A percentile compares a stretch with the other conserved stretches of the same genome.
These are phyloP conservation scores for Rhea pennata DNA, from an alignment of 2,113 vertebrate species.

Conservation along the genomic window DNA sequence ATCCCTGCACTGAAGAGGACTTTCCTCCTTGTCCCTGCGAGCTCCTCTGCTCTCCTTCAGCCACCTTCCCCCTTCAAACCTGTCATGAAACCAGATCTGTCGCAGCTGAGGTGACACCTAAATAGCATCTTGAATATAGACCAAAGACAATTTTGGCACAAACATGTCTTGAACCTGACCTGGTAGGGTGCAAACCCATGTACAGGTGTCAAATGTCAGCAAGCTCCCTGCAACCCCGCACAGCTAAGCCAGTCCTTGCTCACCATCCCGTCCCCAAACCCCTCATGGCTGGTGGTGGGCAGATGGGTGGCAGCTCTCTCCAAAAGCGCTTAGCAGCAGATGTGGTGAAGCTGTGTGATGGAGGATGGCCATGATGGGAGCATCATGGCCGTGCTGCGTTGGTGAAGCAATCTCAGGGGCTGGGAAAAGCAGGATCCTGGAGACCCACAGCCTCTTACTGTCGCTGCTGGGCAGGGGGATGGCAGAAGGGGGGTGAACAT, in stretches of 20 bases:
- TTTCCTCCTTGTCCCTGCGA: not conserved
- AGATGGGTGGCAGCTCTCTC: not conserved
- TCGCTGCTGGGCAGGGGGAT: not conserved
- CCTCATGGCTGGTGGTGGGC: rapidly evolving
- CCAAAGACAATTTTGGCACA: not conserved
- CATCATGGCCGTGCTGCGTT: not conserved
- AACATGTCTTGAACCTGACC: not conserved
- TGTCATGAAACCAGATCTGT: not conserved
- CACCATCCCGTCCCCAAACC: rapidly evolving
- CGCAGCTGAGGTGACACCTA: not conserved
- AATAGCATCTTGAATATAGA: not conserved
- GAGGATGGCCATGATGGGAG: not conserved
- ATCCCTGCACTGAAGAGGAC: not conserved
- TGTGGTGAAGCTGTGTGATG: rapidly evolving
- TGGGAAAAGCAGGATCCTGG: not conserved
- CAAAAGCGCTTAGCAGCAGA: not conserved
- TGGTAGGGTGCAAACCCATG: not conserved
- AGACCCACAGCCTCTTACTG: not conserved
- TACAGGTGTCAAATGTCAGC: rapidly evolving
- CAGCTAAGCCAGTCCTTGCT: not conserved
- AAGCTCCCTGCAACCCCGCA: not conserved
- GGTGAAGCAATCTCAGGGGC: rapidly evolving
- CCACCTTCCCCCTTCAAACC: not conserved
- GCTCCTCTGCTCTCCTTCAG: not conserved
- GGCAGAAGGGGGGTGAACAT: not conserved